phyloP scores from a whole-genome alignment of 2,113 vertebrate genomes.

The Limnothrissa miodon region DNA sequence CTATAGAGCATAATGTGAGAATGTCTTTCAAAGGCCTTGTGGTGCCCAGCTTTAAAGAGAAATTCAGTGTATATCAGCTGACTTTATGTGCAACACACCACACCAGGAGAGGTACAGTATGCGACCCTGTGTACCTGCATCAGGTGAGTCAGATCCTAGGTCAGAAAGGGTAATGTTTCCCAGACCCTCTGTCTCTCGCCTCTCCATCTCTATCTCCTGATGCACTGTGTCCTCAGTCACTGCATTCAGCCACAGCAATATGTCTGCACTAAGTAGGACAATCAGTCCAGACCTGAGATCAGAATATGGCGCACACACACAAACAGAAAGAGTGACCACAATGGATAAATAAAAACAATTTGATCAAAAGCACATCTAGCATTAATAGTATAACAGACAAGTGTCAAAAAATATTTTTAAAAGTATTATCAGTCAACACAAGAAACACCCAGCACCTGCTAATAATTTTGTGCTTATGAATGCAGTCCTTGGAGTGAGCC shows the following conservation, averaged over 20 bases:
- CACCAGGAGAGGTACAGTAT: neutral
- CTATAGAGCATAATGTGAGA: too few species aligned
- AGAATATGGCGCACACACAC: neutral
- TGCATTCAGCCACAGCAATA: slow-evolving; percentile 82
- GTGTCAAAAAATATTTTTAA: neutral
- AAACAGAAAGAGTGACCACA: too few species aligned
- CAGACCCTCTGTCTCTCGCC: neutral
- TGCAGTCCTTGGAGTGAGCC: slow-evolving; percentile 84
- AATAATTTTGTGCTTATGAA: slow-evolving; percentile 81
- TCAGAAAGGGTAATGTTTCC: neutral
- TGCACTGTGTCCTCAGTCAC: slow-evolving; percentile 85
- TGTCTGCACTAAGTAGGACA: slow-evolving; percentile 76
- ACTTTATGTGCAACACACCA: too few species aligned
- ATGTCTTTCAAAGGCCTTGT: too few species aligned
- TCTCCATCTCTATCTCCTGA: slow-evolving; percentile 71
- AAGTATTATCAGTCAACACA: too few species aligned
- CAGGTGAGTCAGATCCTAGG: neutral
- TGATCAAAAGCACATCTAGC: too few species aligned
- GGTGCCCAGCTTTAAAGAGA: too few species aligned
- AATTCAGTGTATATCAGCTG: too few species aligned
- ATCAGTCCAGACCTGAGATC: slow-evolving; percentile 80
- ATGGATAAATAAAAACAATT: neutral
- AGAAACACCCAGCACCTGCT: slow-evolving; percentile 72
- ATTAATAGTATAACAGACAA: neutral
- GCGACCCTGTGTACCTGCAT: slow-evolving; percentile 18